A percentile compares a stretch with the other conserved stretches of the same genome.
Conservation (phyloP, 2,113 vertebrate species). For the Aphelocoma coerulescens region DNA sequence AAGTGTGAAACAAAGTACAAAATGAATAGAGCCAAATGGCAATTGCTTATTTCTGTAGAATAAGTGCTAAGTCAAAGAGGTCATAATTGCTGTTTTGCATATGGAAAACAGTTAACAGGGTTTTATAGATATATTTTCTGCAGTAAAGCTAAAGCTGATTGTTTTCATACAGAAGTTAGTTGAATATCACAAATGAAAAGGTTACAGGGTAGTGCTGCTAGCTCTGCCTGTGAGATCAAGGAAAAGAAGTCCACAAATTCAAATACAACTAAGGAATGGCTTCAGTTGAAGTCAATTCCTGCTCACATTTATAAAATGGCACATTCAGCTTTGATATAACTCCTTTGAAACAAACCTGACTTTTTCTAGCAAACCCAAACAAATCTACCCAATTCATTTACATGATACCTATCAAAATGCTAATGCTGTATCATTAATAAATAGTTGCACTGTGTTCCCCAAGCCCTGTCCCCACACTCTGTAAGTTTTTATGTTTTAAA, state of each 20-base stretch:
- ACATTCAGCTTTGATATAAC: not conserved
- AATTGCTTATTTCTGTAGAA: constrained; percentile 65
- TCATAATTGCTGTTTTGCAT: constrained; percentile 64
- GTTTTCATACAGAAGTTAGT: constrained; percentile 38
- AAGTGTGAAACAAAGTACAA: constrained; percentile 69
- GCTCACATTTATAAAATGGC: not conserved
- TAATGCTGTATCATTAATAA: constrained; percentile 14
- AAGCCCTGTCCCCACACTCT: not conserved
- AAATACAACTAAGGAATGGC: not conserved
- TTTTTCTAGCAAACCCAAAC: not conserved
- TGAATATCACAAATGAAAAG: constrained; percentile 29
- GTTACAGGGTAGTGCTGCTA: not conserved
- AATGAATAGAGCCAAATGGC: constrained; percentile 53
- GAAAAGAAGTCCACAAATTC: constrained; percentile 7
- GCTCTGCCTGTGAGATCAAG: not conserved
- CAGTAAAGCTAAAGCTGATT: constrained; percentile 37
- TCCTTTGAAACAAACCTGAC: not conserved
- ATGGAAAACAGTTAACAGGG: constrained; percentile 60
- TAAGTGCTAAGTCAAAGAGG: constrained; percentile 70
- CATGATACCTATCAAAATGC: not conserved
- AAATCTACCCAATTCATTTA: not conserved
- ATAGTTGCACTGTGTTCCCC: not conserved
- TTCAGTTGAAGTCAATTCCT: not conserved
- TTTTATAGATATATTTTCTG: constrained; percentile 36
- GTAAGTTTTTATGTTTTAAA: not conserved